These are phyloP conservation scores for Chlorospingus semifuscus DNA, from an alignment of 2,797 vertebrate genomes.

Conservation along the genomic window DNA sequence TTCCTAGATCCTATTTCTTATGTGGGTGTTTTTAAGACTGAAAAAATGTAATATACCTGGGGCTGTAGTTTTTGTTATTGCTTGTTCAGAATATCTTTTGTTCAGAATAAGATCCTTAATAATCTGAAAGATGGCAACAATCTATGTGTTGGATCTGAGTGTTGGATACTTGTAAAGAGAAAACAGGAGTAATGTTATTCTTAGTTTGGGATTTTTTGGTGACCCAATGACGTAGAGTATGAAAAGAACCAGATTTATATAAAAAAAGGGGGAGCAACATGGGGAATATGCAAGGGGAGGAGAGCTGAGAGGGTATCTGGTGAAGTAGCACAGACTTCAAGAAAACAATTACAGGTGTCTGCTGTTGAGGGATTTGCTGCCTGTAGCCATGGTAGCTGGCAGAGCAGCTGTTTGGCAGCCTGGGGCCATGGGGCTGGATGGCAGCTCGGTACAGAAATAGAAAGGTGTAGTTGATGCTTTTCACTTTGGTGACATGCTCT, in stretches of 20 bases:
- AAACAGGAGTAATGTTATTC: neutral
- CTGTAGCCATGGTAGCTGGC: neutral
- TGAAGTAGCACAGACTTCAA: neutral
- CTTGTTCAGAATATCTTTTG: neutral
- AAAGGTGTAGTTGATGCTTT: constrained; percentile 2
- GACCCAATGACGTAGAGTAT: neutral
- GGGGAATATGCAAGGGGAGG: neutral
- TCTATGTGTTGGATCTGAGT: neutral
- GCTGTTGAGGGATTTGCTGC: neutral
- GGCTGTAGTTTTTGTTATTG: neutral
- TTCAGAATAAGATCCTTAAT: neutral
- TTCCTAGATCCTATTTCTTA: neutral
- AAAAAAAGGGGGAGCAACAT: neutral
- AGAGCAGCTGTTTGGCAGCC: neutral
- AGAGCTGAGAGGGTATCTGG: neutral
- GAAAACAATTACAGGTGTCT: neutral
- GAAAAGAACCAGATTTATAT: neutral
- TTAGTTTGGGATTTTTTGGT: neutral
- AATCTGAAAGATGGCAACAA: neutral
- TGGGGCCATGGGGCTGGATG: neutral
- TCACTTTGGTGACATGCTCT: neutral
- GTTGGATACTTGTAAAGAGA: neutral
- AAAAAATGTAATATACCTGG: neutral
- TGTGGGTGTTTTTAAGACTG: neutral
- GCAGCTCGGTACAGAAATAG: constrained; percentile 26